Evolutionary conservation across 2,888 invertebrate species (phyloP).

Genomic region (Eumerus sabulonum): DNA sequence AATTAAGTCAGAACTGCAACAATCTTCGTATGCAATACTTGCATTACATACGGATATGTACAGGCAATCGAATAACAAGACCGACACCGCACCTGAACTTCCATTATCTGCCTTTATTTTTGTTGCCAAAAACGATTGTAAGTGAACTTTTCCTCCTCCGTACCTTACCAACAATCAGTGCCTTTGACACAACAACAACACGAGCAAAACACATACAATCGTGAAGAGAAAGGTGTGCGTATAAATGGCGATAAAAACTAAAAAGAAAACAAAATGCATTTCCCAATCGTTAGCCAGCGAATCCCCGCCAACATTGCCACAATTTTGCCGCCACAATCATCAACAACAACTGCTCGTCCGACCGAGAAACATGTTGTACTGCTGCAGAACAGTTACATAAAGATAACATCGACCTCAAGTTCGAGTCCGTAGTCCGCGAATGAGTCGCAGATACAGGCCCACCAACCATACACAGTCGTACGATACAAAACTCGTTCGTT

Average conservation of each 20-base stretch:
- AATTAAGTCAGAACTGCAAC: slow-evolving; percentile 41
- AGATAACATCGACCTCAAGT: slow-evolving; percentile 65
- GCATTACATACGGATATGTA: background rate
- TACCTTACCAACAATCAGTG: slow-evolving; percentile 30
- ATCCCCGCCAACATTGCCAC: slow-evolving; percentile 27
- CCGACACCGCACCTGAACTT: slow-evolving; percentile 34
- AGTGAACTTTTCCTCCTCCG: slow-evolving; percentile 26
- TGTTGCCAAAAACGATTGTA: slow-evolving; percentile 37
- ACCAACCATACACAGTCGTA: too few relatives aligned
- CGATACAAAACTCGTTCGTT: slow-evolving; percentile 49
- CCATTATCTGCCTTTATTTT: slow-evolving; percentile 25
- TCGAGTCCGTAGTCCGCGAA: slow-evolving; percentile 48
- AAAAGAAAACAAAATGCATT: slow-evolving; percentile 10
- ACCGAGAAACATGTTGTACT: slow-evolving; percentile 4
- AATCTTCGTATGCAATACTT: slow-evolving; percentile 4
- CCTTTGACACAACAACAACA: slow-evolving; percentile 5
- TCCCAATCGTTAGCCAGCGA: slow-evolving; percentile 46
- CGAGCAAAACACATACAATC: slow-evolving; percentile 38
- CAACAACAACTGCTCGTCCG: slow-evolving; percentile 1
- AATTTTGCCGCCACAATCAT: slow-evolving; percentile 1
- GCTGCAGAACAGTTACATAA: slow-evolving; percentile 56
- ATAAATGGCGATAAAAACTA: background rate
- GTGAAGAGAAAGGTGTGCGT: slow-evolving; percentile 55
- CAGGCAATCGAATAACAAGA: slow-evolving; percentile 1
- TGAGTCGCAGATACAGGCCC: slow-evolving; percentile 24